Base-by-base conservation (phyloP, 2,888 invertebrate species). In the Tipula unca region DNA sequence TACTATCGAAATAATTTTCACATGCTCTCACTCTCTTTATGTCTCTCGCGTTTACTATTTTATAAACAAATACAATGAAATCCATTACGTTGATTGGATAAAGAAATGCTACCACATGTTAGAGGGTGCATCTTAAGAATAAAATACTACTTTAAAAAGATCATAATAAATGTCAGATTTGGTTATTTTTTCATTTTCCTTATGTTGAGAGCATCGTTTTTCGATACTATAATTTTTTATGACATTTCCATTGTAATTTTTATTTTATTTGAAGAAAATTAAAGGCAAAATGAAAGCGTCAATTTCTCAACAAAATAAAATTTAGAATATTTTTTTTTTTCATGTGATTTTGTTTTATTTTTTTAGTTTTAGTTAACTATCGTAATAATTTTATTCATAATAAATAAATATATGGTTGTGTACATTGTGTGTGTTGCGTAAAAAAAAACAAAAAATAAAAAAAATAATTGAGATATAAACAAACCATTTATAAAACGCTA, bases 31-130 rank as follows among this genome's bases (percentile, higher is more conserved):
- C 10, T 69, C 69, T 69, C 69, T 69, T 54, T 17, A n/a, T 25
- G 8, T 10, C 69, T 48, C 48, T 69, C 20, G 25, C 69, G 3
- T 25, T 20, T 69, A 69, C 20, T 69, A 25, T 69, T 20, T 25
- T 69, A 25, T 69, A 69, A 69, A 69, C 83, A 83, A 29, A 83
- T 35, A 83, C 83, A 29, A 83, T 32, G 29, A 29, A 83, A 83
- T 32, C 8, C 83, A 83, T 83, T 83, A 83, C 29, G 29, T n/a
- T 83, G 83, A 83, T 83, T 83, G 83, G 83, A 83, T 83, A 83
- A 83, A 83, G 83, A 83, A 69, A 69, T 69, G 85, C 69, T 82
- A 84, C 86, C 86, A 85, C 84, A 86, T 85, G 86, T 86, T 85
- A 82, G 69, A 86, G 86, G 85, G 84, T 86, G 86, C 29, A 35